Conservation (phyloP, 2,888 invertebrate species). For the Scaptodrosophila latifasciaeformis region DNA sequence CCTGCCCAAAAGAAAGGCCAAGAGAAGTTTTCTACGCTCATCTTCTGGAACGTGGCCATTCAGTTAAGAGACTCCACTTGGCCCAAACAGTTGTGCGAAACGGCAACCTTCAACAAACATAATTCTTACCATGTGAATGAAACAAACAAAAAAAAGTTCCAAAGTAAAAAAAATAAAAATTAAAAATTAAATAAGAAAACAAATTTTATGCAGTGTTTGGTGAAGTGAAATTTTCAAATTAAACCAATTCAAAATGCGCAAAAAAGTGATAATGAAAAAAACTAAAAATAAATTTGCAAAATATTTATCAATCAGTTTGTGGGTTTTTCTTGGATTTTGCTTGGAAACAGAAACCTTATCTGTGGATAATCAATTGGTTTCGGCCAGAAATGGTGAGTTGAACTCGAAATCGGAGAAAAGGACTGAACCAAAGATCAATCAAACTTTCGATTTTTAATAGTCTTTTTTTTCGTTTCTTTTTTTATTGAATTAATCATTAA, state of each 20-base stretch:
- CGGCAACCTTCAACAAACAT: constrained; percentile 13
- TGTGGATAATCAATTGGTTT: constrained; percentile 74
- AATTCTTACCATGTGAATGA: constrained; percentile 24
- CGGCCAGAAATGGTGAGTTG: constrained; percentile 73
- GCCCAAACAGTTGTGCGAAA: constrained; percentile 41
- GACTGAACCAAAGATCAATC: too few relatives aligned
- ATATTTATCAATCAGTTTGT: constrained; percentile 8
- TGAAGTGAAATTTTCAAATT: constrained; percentile 20
- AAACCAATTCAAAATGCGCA: background rate
- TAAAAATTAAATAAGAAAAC: constrained; percentile 11
- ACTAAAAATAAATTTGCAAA: background rate
- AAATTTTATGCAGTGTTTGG: too few relatives aligned
- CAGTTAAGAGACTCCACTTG: constrained; percentile 51
- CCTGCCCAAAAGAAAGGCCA: constrained; percentile 21
- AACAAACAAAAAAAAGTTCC: constrained; percentile 33
- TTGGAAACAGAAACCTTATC: constrained; percentile 51
- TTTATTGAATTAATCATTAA: too few relatives aligned
- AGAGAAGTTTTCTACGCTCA: constrained; percentile 57
- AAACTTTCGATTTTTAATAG: too few relatives aligned
- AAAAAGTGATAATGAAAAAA: constrained; percentile 16
- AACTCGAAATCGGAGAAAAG: too few relatives aligned
- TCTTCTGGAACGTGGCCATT: constrained; percentile 23
- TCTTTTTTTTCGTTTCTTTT: too few relatives aligned
- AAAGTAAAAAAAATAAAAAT: constrained; percentile 10
- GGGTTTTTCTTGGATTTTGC: constrained; percentile 35